Conservation (phyloP, 2,113 vertebrate species). For the Dascyllus trimaculatus region DNA sequence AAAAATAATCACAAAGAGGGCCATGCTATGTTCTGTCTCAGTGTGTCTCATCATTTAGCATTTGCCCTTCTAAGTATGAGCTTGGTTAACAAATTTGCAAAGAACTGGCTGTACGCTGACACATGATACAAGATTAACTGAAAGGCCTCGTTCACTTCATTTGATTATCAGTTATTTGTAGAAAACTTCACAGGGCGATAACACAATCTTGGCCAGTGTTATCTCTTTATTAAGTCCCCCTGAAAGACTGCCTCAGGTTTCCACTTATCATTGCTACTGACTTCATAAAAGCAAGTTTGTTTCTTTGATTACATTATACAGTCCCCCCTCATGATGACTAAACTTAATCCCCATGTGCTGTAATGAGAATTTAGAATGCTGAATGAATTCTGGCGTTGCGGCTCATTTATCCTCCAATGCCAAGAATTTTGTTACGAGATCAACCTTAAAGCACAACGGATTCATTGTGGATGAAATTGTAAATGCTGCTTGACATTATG, state of each 20-base stretch:
- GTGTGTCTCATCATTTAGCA: constrained; percentile 22
- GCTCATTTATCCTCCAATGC: constrained; percentile 6
- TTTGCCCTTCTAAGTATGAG: constrained; percentile 9
- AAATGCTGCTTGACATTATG: constrained; percentile 20
- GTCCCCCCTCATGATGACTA: constrained; percentile 23
- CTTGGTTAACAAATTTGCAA: constrained; percentile 4
- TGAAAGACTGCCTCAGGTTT: constrained; percentile 31
- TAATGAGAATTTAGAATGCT: constrained; percentile 23
- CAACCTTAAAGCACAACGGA: constrained; percentile 42
- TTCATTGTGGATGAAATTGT: constrained; percentile 46
- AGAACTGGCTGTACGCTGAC: background rate
- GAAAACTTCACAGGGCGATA: constrained; percentile 11
- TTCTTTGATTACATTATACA: constrained; percentile 49
- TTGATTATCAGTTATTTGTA: constrained; percentile 36
- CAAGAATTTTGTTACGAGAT: constrained; percentile 22
- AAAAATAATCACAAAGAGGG: constrained; percentile 1
- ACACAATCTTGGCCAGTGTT: constrained; percentile 1
- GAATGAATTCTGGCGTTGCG: constrained; percentile 19
- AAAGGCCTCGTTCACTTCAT: constrained; percentile 27
- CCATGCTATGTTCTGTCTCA: constrained; percentile 1
- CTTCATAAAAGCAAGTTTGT: constrained; percentile 37
- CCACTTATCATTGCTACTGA: constrained; percentile 18
- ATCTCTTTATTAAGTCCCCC: constrained; percentile 20
- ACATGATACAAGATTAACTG: constrained; percentile 13
- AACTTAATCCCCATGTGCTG: constrained; percentile 42